Conservation (phyloP, 2,888 invertebrate species). For the Leptothorax acervorum region DNA sequence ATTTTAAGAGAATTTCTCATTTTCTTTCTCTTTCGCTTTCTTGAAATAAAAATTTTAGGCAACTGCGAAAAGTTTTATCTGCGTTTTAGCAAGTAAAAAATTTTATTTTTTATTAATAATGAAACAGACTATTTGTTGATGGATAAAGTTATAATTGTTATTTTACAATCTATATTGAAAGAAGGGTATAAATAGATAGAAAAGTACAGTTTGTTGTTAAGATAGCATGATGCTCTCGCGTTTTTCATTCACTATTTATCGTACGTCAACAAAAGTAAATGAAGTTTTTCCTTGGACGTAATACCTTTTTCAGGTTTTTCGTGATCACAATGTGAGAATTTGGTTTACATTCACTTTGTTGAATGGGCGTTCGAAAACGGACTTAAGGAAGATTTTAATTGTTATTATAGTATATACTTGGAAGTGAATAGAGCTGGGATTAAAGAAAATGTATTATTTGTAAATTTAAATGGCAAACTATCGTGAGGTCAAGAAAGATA, state of each 20-base stretch:
- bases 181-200: neutral
- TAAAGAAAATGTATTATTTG: slow-evolving; percentile 5
- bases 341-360: slow-evolving; percentile 23
- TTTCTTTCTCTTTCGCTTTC: neutral
- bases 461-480: neutral
- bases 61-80: neutral
- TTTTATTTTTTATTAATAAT: neutral
- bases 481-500: neutral
- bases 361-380: neutral
- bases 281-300: neutral
- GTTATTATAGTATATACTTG: neutral
- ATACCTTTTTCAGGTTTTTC: slow-evolving; percentile 1
- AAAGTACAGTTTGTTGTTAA: neutral
- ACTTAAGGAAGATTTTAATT: slow-evolving; percentile 9
- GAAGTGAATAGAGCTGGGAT: neutral
- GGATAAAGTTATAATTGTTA: neutral
- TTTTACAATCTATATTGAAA: neutral
- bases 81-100: neutral
- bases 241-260: slow-evolving; percentile 5
- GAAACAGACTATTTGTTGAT: neutral
- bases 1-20: neutral
- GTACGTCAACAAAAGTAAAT: neutral
- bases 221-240: neutral
- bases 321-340: slow-evolving; percentile 5
- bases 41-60: slow-evolving; percentile 3